A percentile compares a stretch with the other conserved stretches of the same genome.
Conservation (phyloP, 2,113 vertebrate species). For the Limanda limanda region DNA sequence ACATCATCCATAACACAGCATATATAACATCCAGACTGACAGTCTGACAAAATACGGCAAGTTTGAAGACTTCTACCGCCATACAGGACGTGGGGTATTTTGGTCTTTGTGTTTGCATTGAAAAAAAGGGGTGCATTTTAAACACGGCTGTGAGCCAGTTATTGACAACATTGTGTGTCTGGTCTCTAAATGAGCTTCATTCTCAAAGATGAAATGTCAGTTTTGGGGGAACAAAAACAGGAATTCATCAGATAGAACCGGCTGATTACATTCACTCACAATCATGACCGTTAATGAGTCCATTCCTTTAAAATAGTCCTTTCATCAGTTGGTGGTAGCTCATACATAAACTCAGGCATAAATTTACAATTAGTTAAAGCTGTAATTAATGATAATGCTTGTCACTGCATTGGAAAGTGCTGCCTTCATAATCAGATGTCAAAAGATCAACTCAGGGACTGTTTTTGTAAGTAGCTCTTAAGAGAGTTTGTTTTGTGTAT, state of each 20-base stretch:
- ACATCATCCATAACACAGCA: constrained; percentile 26
- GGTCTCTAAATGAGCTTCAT: background rate
- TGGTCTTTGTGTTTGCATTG: background rate
- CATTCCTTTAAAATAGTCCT: constrained; percentile 31
- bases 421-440: constrained; percentile 43
- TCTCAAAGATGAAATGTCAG: constrained; percentile 6
- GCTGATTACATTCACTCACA: constrained; percentile 15
- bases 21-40: constrained; percentile 26
- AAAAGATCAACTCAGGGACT: constrained; percentile 7
- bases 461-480: background rate
- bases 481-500: background rate
- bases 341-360: constrained; percentile 49
- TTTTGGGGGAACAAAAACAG: background rate
- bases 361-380: constrained; percentile 46
- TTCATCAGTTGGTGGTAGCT: constrained; percentile 37
- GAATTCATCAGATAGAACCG: background rate
- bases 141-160: background rate
- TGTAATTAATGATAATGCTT: constrained; percentile 43
- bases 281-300: constrained; percentile 23
- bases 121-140: background rate
- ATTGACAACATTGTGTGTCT: background rate
- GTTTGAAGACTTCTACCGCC: constrained; percentile 10
- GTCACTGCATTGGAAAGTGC: constrained; percentile 28
- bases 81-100: background rate
- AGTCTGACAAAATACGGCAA: constrained; percentile 15